Evolutionary conservation across 2,113 vertebrate genomes (phyloP).

Genomic region (Ptychochromis oligacanthus): DNA sequence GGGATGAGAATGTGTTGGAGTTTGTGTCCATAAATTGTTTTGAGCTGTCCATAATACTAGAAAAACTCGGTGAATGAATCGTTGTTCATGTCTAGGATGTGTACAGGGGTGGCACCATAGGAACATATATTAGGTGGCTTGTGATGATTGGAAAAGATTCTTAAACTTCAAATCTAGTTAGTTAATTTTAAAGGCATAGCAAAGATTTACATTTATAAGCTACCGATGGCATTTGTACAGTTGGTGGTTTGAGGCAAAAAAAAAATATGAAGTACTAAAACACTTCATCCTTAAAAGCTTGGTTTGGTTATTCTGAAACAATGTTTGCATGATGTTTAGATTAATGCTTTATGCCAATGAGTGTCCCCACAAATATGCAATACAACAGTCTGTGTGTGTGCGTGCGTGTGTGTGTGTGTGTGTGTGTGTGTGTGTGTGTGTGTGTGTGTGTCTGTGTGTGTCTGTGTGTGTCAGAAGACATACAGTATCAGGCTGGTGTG

Average conservation of each 20-base stretch:
- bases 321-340: background rate
- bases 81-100: background rate
- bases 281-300: background rate
- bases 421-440: conserved; percentile 13
- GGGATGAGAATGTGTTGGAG: background rate
- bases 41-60: background rate
- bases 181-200: too few relatives aligned
- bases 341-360: background rate
- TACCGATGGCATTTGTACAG: background rate
- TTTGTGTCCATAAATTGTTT: background rate
- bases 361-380: background rate
- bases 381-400: background rate
- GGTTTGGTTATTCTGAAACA: background rate
- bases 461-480: conserved; percentile 18
- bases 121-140: too few relatives aligned
- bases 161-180: background rate
- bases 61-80: background rate
- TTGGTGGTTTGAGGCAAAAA: background rate
- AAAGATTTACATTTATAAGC: too few relatives aligned
- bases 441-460: background rate
- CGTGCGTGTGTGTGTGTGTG: conserved; percentile 3
- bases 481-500: conserved; percentile 39
- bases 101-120: background rate
- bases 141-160: background rate
- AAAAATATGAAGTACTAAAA: background rate